A percentile compares a stretch with the other conserved stretches of the same genome.
phyloP scores from a whole-genome alignment of 35 echinoderm and acorn worm genomes.

The Lytechinus variegatus region DNA sequence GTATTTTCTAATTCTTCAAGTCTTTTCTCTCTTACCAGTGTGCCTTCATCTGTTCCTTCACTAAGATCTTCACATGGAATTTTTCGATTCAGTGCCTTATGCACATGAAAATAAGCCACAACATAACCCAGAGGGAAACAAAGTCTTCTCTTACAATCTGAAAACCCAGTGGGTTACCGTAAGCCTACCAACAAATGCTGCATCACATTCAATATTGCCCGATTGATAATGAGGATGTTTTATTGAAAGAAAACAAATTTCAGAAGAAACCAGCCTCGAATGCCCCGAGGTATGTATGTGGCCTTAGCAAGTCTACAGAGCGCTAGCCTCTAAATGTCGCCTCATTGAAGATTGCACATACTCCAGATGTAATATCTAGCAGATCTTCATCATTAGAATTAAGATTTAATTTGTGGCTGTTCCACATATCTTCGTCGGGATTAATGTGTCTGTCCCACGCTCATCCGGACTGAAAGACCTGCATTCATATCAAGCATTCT shows the following conservation, averaged over 20 bases:
- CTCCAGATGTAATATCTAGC: conserved; percentile 2
- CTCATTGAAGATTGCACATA: neutral
- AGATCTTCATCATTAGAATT: neutral
- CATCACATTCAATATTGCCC: conserved; percentile 22
- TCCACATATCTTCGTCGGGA: neutral
- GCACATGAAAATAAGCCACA: neutral
- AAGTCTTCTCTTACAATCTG: neutral
- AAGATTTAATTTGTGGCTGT: conserved; percentile 12
- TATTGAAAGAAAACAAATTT: conserved; percentile 53
- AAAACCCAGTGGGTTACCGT: neutral
- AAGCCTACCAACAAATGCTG: neutral
- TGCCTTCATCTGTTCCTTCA: no score
- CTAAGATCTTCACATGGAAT: no score
- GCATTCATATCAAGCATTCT: neutral
- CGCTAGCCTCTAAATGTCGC: neutral
- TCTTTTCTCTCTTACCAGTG: no score
- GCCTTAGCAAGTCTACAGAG: neutral
- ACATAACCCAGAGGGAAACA: neutral
- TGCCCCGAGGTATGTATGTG: neutral
- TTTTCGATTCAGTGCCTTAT: neutral
- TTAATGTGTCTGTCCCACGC: neutral
- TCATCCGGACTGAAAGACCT: neutral
- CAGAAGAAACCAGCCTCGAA: neutral
- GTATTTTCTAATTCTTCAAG: no score
- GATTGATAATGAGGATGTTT: conserved; percentile 40